Conservation (phyloP, 2,113 vertebrate species). For the Limanda limanda region DNA sequence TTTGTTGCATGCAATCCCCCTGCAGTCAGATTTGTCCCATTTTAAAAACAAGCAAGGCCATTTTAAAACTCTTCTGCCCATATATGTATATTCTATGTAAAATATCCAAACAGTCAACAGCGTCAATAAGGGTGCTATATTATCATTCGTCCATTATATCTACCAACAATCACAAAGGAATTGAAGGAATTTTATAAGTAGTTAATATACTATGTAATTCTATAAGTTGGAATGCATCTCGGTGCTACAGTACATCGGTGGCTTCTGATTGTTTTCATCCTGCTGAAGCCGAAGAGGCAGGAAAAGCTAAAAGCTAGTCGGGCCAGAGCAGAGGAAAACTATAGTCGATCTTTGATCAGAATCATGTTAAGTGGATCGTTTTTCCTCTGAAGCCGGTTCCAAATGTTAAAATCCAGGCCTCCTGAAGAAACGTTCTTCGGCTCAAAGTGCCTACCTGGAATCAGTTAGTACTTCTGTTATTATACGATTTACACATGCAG, state of each 20-base stretch:
- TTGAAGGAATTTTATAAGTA: not conserved
- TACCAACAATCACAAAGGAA: conserved; percentile 37
- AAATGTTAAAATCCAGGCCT: conserved; percentile 1
- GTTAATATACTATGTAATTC: conserved; percentile 9
- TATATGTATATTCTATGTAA: conserved; percentile 35
- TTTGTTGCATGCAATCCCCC: not conserved
- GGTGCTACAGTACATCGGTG: conserved; percentile 52
- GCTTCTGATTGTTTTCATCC: conserved; percentile 13
- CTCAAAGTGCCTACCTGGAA: conserved; percentile 35
- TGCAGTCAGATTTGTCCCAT: conserved; percentile 30
- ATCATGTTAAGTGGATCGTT: not conserved
- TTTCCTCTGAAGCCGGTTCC: conserved; percentile 2
- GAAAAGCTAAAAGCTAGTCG: conserved; percentile 22
- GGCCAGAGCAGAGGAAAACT: conserved; percentile 5
- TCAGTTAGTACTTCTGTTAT: conserved; percentile 10
- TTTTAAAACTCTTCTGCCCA: conserved; percentile 18
- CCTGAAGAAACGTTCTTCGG: conserved; percentile 18
- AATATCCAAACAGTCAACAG: conserved; percentile 3
- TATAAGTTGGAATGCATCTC: conserved; percentile 68
- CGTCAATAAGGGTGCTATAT: conserved; percentile 43
- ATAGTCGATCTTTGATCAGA: not conserved
- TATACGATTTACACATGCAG: conserved; percentile 6
- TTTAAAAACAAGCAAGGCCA: conserved; percentile 33
- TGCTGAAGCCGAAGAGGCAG: conserved; percentile 15
- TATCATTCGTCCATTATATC: conserved; percentile 35